These are phyloP conservation scores for Caerostris extrusa DNA, from an alignment of 1,140 invertebrate species.

Conservation along the genomic window DNA sequence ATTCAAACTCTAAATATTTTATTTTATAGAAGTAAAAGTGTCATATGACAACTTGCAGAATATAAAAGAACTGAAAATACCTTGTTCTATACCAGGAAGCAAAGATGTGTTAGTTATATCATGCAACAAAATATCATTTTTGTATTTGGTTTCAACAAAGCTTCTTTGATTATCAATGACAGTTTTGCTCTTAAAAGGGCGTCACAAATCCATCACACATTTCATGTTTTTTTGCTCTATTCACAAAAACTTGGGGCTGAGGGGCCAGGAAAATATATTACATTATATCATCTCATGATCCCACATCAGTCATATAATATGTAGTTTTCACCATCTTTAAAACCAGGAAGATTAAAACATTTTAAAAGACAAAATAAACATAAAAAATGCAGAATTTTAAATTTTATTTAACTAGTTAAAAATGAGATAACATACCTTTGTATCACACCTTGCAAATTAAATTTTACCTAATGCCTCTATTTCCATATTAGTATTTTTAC, in stretches of 20 bases:
- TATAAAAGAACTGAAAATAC: constrained; percentile 34
- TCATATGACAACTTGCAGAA: background rate
- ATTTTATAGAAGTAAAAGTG: too few species aligned
- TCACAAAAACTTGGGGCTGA: too few species aligned
- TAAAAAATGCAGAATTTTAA: background rate
- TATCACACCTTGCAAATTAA: background rate
- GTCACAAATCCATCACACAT: background rate
- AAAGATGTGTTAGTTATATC: constrained; percentile 79
- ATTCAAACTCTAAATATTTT: too few species aligned
- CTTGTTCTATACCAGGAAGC: constrained; percentile 67
- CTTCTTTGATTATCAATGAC: background rate
- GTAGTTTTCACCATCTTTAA: background rate
- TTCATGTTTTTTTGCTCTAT: background rate
- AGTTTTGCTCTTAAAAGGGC: background rate
- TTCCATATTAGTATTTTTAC: background rate
- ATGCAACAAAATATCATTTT: constrained; percentile 78
- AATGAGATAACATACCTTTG: background rate
- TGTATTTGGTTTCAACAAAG: background rate
- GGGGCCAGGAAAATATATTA: background rate
- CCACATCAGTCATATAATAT: background rate
- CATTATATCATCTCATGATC: constrained; percentile 10
- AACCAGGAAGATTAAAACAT: background rate
- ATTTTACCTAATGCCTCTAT: background rate
- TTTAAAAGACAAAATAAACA: background rate
- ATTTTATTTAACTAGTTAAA: background rate